Evolutionary conservation across 1,140 invertebrate genomes (phyloP).

Genomic region (Leptinotarsa lineolata): DNA sequence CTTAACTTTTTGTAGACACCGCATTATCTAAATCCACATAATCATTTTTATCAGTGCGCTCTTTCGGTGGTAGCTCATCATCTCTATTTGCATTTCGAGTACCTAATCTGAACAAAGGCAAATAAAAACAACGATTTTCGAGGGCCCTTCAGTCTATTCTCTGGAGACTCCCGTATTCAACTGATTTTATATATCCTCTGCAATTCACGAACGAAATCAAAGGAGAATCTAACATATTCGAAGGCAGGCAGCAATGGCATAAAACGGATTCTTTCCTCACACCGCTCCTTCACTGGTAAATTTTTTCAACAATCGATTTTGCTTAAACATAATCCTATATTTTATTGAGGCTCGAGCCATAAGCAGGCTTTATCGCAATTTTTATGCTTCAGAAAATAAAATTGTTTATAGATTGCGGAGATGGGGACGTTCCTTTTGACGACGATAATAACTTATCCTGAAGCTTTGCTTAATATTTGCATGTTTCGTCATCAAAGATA

Average conservation of each 20-base stretch:
- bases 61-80: background rate
- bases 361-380: slow-evolving; percentile 25
- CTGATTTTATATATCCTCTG: slow-evolving; percentile 1
- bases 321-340: slow-evolving; percentile 27
- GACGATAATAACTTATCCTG: slow-evolving; percentile 24
- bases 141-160: background rate
- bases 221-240: slow-evolving; percentile 2
- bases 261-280: slow-evolving; percentile 4
- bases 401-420: slow-evolving; percentile 26
- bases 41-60: too few relatives aligned
- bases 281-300: background rate
- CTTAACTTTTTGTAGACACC: background rate
- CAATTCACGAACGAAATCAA: background rate
- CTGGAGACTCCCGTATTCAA: slow-evolving; percentile 5
- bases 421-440: slow-evolving; percentile 21
- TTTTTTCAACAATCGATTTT: slow-evolving; percentile 20
- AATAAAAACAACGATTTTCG: background rate
- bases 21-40: background rate
- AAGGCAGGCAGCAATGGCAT: background rate
- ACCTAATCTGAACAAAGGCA: background rate
- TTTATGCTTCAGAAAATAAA: slow-evolving; percentile 25
- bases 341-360: slow-evolving; percentile 16
- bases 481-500: slow-evolving; percentile 33
- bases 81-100: background rate
- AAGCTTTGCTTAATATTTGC: slow-evolving; percentile 22